Percentiles rank a stretch among this genome's conserved stretches.
These are phyloP conservation scores for Pammene aurita DNA, from an alignment of 2,888 invertebrate genomes.

Conservation along the genomic window DNA sequence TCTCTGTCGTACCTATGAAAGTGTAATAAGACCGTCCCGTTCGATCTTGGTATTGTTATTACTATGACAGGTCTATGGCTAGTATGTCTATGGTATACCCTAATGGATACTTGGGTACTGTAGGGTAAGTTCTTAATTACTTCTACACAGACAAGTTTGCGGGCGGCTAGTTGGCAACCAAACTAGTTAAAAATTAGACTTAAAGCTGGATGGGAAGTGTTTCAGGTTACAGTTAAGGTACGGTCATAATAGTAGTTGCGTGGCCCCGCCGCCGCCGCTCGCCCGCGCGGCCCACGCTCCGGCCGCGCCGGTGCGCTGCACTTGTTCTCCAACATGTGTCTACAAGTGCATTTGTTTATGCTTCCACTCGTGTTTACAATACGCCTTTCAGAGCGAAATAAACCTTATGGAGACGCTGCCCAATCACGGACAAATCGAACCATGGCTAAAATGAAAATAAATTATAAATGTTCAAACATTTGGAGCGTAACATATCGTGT, in stretches of 20 bases:
- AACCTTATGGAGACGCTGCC: conserved; percentile 57
- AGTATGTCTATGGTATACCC: too few species aligned
- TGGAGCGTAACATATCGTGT: conserved; percentile 53
- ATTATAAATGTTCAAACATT: conserved; percentile 20
- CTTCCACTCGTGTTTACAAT: conserved; percentile 68
- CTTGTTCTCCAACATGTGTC: conserved; percentile 73
- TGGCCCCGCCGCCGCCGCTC: conserved; percentile 37
- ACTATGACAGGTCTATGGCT: too few species aligned
- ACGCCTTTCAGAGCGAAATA: conserved; percentile 64
- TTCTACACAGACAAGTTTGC: too few species aligned
- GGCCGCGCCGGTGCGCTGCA: conserved; percentile 65
- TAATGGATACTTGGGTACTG: too few species aligned
- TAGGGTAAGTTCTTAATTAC: too few species aligned
- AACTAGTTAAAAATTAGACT: too few species aligned
- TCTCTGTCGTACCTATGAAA: too few species aligned
- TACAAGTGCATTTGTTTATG: conserved; percentile 76
- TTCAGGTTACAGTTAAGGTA: conserved; percentile 3
- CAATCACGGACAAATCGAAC: conserved; percentile 53
- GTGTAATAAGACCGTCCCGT: too few species aligned
- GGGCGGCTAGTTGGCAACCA: too few species aligned
- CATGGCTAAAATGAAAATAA: conserved; percentile 50
- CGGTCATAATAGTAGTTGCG: background rate
- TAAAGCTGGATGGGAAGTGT: too few species aligned
- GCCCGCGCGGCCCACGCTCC: conserved; percentile 50
- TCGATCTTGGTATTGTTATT: too few species aligned